Conservation (phyloP, 1,140 invertebrate species). For the Popillia japonica region DNA sequence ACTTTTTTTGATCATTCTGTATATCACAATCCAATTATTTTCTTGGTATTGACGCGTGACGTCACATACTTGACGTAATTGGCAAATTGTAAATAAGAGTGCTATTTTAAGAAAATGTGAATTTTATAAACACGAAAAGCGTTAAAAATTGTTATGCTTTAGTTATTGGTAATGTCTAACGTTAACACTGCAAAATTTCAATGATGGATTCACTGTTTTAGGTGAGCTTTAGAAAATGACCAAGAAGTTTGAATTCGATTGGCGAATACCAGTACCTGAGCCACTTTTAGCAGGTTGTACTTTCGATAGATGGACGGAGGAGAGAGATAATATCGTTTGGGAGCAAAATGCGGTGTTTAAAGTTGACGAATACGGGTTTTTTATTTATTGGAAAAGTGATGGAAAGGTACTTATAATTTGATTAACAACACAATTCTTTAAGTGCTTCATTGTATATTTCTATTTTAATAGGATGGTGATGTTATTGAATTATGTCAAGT, state of each 20-base stretch:
- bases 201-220: not conserved
- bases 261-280: conserved; percentile 93
- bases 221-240: conserved; percentile 74
- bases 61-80: conserved; percentile 20
- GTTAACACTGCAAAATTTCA: not conserved
- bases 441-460: conserved; percentile 38
- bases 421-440: not conserved
- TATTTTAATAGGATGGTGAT: conserved; percentile 87
- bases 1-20: not conserved
- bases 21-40: not conserved
- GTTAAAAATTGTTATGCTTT: not conserved
- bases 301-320: conserved; percentile 97
- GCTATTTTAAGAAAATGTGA: conserved; percentile 33
- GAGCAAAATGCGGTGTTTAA: conserved; percentile 91
- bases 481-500: conserved; percentile 97
- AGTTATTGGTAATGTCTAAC: not conserved
- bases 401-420: conserved; percentile 77
- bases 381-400: conserved; percentile 99
- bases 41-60: conserved; percentile 5
- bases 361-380: conserved; percentile 99
- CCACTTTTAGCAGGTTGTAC: conserved; percentile 81
- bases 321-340: conserved; percentile 88
- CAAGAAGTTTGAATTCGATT: conserved; percentile 98
- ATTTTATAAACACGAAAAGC: conserved; percentile 25
- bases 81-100: conserved; percentile 26